Conservation (phyloP, 2,888 invertebrate genomes). For the Orthosia gothica region DNA sequence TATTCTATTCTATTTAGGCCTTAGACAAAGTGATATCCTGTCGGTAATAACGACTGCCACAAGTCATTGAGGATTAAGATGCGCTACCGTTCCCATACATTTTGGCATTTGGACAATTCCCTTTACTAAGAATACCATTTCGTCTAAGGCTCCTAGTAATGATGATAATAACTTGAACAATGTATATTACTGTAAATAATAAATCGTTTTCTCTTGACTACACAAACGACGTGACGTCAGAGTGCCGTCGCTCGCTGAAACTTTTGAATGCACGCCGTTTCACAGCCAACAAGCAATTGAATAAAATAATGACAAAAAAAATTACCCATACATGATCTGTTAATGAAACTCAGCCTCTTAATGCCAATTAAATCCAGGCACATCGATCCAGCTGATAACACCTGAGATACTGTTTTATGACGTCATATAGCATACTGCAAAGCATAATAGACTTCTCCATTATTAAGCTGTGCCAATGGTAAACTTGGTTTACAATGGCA, state of each 20-base stretch:
- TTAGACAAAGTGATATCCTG: not conserved
- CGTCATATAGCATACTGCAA: slow-evolving; percentile 25
- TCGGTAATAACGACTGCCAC: too few relatives aligned
- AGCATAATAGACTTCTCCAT: slow-evolving; percentile 4
- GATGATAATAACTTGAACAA: too few relatives aligned
- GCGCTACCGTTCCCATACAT: too few relatives aligned
- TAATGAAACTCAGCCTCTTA: slow-evolving; percentile 18
- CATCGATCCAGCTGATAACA: slow-evolving; percentile 9
- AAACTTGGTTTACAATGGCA: not conserved
- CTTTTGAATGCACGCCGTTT: not conserved
- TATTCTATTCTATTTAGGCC: too few relatives aligned
- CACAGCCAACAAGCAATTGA: not conserved
- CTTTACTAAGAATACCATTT: too few relatives aligned
- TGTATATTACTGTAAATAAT: too few relatives aligned
- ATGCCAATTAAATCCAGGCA: slow-evolving; percentile 19
- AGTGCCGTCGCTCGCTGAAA: not conserved
- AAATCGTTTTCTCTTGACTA: too few relatives aligned
- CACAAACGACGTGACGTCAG: too few relatives aligned
- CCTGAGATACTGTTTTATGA: slow-evolving; percentile 24
- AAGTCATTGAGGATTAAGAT: too few relatives aligned
- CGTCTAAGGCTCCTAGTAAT: too few relatives aligned
- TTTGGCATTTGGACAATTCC: too few relatives aligned
- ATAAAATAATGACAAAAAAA: slow-evolving; percentile 1
- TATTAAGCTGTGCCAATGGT: slow-evolving; percentile 20
- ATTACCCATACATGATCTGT: not conserved